Base-by-base conservation (phyloP, 1,140 invertebrate species). In the Drosophila murphyi region DNA sequence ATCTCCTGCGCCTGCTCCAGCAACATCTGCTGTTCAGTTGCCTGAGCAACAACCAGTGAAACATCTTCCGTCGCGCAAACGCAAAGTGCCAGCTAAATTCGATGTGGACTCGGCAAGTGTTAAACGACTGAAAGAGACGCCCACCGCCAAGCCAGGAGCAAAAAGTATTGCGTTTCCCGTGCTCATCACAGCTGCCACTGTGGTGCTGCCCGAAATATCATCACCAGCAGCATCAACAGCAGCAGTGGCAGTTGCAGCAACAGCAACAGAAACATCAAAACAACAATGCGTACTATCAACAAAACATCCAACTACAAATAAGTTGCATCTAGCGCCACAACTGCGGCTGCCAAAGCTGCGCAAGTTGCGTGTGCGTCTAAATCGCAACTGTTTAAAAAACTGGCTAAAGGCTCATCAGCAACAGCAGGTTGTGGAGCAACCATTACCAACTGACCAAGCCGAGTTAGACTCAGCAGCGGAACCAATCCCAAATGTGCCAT, bases 121-220 rank as follows among this genome's bases (percentile, higher is more conserved):
- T 5, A 48, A 62, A 50, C 28, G 67, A 29, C 5, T 20, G 5
- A 43, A 62, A 5, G 48, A 50, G 3, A 20, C 28, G 4, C 45
- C 47, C 0, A 20, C 20, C 20, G 20, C 20, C 20, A 20, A 20
- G 20, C 20, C 20, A 2, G 20, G 1, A 31, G 29, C 8, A 39
- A 31, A 10, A 2, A 1, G 3, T 5, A 12, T 63, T 37, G 83
- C 85, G 0, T 87, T 87, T 6, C 83, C 83, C 3, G 76, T 87
- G 0, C 82, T 65, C n/a, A 83, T 87, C 4, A 77, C 65, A 5
- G 83, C 70, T 29, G 80, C 76, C 4, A 5, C 65, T 7, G 8
- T 20, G 20, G 20, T 20, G 20, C 20, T 20, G 20, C 20, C 20
- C 20, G 20, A 20, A 20, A 20, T 20, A 20, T 20, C 35, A 6